Evolutionary conservation across 2,888 invertebrate species (phyloP).

Genomic region (Automeris io): DNA sequence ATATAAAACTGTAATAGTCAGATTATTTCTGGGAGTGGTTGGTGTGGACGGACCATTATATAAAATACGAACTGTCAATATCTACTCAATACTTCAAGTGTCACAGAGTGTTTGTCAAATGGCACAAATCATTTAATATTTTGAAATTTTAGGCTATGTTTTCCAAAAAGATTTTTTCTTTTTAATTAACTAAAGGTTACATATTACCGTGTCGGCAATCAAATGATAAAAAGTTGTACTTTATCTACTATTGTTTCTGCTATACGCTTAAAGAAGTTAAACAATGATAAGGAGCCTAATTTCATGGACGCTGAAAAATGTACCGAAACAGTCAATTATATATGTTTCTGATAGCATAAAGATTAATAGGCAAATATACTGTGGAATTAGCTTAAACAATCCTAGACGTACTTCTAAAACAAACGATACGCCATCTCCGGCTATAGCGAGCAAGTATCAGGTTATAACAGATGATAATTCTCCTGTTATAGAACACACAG

Average conservation of each 20-base stretch:
- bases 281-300: conserved; percentile 16
- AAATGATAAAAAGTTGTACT: too few species aligned
- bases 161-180: too few species aligned
- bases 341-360: conserved; percentile 23
- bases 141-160: too few species aligned
- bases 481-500: conserved; percentile 82
- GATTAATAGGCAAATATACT: conserved; percentile 47
- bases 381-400: conserved; percentile 47
- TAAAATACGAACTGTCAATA: too few species aligned
- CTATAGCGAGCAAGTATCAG: conserved; percentile 79
- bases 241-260: neutral
- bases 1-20: neutral
- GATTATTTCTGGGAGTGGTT: too few species aligned
- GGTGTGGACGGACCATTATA: too few species aligned
- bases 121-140: too few species aligned
- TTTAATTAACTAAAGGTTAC: too few species aligned
- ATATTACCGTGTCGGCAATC: too few species aligned
- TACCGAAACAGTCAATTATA: conserved; percentile 14
- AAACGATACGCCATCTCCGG: conserved; percentile 53
- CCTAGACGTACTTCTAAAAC: conserved; percentile 53
- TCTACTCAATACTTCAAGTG: too few species aligned
- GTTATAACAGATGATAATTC: conserved; percentile 84
- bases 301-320: conserved; percentile 9
- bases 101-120: too few species aligned
- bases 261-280: neutral